A percentile compares a stretch with the other conserved stretches of the same genome.
phyloP scores from a whole-genome alignment of 1,140 invertebrate species.

The Oppia nitens region DNA sequence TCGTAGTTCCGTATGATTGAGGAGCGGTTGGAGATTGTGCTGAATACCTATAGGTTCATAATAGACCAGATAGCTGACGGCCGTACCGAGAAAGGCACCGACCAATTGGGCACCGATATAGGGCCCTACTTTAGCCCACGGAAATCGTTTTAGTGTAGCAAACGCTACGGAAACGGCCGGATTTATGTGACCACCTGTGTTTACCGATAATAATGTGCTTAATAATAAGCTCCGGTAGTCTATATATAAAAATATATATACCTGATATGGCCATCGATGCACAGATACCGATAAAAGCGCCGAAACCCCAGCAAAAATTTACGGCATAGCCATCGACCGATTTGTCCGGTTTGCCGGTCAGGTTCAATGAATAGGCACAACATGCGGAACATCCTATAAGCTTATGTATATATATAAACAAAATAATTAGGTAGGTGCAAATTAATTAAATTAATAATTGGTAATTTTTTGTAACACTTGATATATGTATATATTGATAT shows the following conservation, averaged over 20 bases:
- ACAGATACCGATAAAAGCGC: background rate
- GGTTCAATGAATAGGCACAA: background rate
- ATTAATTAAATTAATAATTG: too few species aligned
- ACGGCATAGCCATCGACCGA: background rate
- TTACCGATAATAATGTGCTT: too few species aligned
- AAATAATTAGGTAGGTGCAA: too few species aligned
- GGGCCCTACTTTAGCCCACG: slow-evolving; percentile 31
- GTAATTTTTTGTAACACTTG: too few species aligned
- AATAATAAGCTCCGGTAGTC: too few species aligned
- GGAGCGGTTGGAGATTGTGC: background rate
- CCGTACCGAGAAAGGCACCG: slow-evolving; percentile 36
- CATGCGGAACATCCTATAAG: background rate
- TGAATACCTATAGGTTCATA: slow-evolving; percentile 28
- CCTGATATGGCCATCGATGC: background rate
- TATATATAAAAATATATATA: too few species aligned
- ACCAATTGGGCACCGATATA: slow-evolving; percentile 36
- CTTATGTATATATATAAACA: too few species aligned
- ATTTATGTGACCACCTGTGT: slow-evolving; percentile 38
- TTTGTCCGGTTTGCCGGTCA: background rate
- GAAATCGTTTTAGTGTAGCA: slow-evolving; percentile 29
- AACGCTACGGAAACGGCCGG: slow-evolving; percentile 37
- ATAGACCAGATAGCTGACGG: slow-evolving; percentile 34
- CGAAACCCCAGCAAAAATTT: background rate
- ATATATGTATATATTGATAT: too few species aligned
- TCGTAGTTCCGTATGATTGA: background rate